These are phyloP conservation scores for Dendrolimus kikuchii DNA, from an alignment of 1,140 invertebrate genomes.

Conservation along the genomic window DNA sequence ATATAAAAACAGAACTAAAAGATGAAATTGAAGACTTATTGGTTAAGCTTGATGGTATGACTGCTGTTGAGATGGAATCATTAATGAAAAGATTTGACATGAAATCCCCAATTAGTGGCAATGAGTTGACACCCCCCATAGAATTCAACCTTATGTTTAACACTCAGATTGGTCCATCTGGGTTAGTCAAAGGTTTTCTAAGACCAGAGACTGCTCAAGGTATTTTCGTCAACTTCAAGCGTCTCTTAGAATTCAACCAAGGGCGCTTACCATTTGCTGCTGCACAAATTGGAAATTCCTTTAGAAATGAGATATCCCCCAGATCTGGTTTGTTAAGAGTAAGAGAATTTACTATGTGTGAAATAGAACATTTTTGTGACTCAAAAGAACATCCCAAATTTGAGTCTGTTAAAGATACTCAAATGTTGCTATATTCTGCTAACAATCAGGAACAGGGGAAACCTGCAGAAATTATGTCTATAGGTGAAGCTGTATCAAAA, in stretches of 20 bases:
- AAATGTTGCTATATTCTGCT: slow-evolving; percentile 91
- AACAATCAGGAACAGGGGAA: slow-evolving; percentile 97
- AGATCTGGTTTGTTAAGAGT: slow-evolving; percentile 96
- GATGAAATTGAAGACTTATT: slow-evolving; percentile 86
- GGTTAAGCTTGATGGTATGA: slow-evolving; percentile 78
- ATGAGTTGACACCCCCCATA: slow-evolving; percentile 94
- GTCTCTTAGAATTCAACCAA: slow-evolving; percentile 97
- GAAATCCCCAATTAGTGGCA: slow-evolving; percentile 95
- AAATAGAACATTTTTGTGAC: slow-evolving; percentile 99
- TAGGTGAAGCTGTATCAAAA: slow-evolving; percentile 87
- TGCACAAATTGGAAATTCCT: slow-evolving; percentile 98
- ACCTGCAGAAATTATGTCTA: slow-evolving; percentile 78
- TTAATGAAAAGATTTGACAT: slow-evolving; percentile 92
- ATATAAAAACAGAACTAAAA: slow-evolving; percentile 79
- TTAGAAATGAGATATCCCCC: slow-evolving; percentile 99
- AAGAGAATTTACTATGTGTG: slow-evolving; percentile 99
- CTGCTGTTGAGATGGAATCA: slow-evolving; percentile 89
- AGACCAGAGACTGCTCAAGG: slow-evolving; percentile 99
- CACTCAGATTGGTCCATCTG: slow-evolving; percentile 97
- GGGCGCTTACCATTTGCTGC: slow-evolving; percentile 97
- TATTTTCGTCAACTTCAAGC: slow-evolving; percentile 99
- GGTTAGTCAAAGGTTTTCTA: slow-evolving; percentile 93
- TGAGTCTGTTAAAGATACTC: slow-evolving; percentile 80
- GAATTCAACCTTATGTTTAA: slow-evolving; percentile 99
- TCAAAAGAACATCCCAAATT: slow-evolving; percentile 97